These are phyloP conservation scores for Aleiodes leptofemur DNA, from an alignment of 2,888 invertebrate genomes.

Conservation along the genomic window DNA sequence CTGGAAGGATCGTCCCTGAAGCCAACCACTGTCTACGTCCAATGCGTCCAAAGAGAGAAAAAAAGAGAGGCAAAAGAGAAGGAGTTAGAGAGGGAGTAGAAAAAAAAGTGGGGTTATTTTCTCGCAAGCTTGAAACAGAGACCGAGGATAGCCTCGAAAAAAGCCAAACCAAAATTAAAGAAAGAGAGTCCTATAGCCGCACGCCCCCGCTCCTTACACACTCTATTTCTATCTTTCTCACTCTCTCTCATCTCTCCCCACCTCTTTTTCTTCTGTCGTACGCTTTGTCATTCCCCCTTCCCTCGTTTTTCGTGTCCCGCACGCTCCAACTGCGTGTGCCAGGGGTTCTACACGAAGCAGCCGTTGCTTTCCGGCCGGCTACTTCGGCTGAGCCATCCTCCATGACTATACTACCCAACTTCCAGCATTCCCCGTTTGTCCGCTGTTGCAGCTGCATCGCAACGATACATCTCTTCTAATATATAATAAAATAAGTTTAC, in stretches of 20 bases:
- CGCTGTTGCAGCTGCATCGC: slow-evolving; percentile 71
- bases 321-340: slow-evolving; percentile 56
- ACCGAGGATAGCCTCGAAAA: slow-evolving; percentile 22
- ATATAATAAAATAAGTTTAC: not conserved
- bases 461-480: slow-evolving; percentile 43
- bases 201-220: slow-evolving; percentile 47
- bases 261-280: slow-evolving; percentile 7
- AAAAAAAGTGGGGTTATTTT: slow-evolving; percentile 29
- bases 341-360: slow-evolving; percentile 58
- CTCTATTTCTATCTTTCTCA: slow-evolving; percentile 36
- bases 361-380: slow-evolving; percentile 66
- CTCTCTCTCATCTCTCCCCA: slow-evolving; percentile 30
- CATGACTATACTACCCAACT: slow-evolving; percentile 62
- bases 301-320: slow-evolving; percentile 43
- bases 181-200: slow-evolving; percentile 50
- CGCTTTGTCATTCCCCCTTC: slow-evolving; percentile 41
- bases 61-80: slow-evolving; percentile 36
- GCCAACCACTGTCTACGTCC: slow-evolving; percentile 48
- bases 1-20: slow-evolving; percentile 69
- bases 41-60: slow-evolving; percentile 35
- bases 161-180: slow-evolving; percentile 36
- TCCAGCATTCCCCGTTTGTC: slow-evolving; percentile 70
- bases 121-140: slow-evolving; percentile 12
- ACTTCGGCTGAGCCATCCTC: slow-evolving; percentile 65
- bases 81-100: slow-evolving; percentile 1